Base-by-base conservation (phyloP, 1,140 invertebrate species). In the Bombyx mandarina region DNA sequence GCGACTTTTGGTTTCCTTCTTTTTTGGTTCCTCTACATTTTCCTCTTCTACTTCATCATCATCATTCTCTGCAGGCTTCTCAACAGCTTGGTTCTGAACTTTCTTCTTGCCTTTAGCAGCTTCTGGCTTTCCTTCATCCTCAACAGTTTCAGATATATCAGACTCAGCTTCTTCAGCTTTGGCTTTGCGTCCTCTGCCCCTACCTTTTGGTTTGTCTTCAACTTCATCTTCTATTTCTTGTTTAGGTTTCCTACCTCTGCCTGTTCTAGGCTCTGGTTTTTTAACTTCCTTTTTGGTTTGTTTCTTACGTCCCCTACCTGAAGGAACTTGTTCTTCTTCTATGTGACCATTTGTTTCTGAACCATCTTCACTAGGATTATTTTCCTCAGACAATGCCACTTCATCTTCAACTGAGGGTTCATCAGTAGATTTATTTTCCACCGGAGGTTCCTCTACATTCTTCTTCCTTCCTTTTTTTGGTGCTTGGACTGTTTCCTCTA, bases 391-490 rank as follows among this genome's bases (percentile, higher is more conserved):
- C 52, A 57, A 52, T 48, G 62, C 51, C 35, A 62, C 66, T 8
- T 71, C 67, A 54, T 78, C 73, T 61, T 66, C 58, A 18, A 47
- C 65, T 56, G 68, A 71, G 54, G 65, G 72, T 43, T 82, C 80
- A 66, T 69, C 73, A 70, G 69, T 73, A 61, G 64, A 59, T 35
- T 64, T 61, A 57, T 79, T 66, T 49, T 75, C 72, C 45, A 52
- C 45, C 43, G 57, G 60, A 35, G 26, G 26, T 35, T 35, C 26
- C 26, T 69, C 63, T 54, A 59, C 60, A 57, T 71, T 75, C 52
- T 83, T 82, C 60, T 84, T 82, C 58, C 64, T 79, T 26, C 73
- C 73, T 59, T 78, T 84, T 54, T 82, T 81, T 1, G 74, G 58
- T 63, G 69, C 63, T 52, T 71, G 66, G 18, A 56, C 63, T 18